Evolutionary conservation across 1,140 invertebrate species (phyloP), one percentile per base, ranked within the genome.

Genomic region (Tetramorium parvispinum): DNA sequence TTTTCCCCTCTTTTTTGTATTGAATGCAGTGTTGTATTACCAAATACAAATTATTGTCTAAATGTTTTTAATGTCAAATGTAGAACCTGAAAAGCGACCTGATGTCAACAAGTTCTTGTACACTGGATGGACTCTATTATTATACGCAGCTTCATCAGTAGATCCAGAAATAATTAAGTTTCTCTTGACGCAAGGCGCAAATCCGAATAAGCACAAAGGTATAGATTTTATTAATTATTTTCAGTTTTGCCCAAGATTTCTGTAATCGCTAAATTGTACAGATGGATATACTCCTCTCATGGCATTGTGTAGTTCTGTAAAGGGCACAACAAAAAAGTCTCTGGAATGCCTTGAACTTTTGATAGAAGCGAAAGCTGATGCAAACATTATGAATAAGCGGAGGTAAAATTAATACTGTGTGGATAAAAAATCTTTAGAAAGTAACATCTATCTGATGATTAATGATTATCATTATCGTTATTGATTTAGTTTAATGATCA

Each of bases 241-340:
- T 88, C 95, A 95, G 94, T 92, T 61, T 43, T 10, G 55, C 83
- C 1, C 16, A 21, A 82, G 3, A 5, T 76, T 66, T 71, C 10
- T 78, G 0, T 21, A 75, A 76, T 85, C 49, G 24, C 43, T 7
- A 57, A 61, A 76, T 66, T 57, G 2, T 40, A 68, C 89, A 96
- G 96, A 96, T 94, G 96, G 95, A 24, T 95, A 95, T 40, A 96
- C 95, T 40, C 96, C 96, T 24, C 87, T 96, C 46, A 96, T 96
- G 95, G 94, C 93, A 46, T 77, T 95, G 24, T 94, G 93, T 24
- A 89, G 76, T 85, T 92, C 92, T 40, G 55, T 8, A 3, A 89
- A 86, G 61, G 75, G 6, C 70, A 66, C 68, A 13, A 24, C 68
- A 40, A 88, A 93, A 40, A 79, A 91, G 59, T 85, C 87, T 82